These are phyloP conservation scores for Nephotettix cincticeps DNA, from an alignment of 1,140 invertebrate species.

Conservation along the genomic window DNA sequence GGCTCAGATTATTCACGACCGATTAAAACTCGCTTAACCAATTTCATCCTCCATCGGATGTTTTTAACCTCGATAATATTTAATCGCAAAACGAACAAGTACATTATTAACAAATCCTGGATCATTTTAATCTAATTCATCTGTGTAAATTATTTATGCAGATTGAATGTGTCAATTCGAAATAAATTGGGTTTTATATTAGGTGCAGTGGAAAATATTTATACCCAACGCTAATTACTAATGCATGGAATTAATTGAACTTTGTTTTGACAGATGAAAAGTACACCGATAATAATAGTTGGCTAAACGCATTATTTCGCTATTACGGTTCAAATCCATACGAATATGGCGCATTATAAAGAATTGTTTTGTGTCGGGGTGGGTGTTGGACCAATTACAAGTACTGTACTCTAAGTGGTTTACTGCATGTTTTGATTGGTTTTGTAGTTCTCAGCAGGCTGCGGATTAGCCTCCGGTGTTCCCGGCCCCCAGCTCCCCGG, in stretches of 20 bases:
- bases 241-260: slow-evolving; percentile 12
- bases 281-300: not conserved
- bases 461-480: not conserved
- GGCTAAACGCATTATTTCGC: not conserved
- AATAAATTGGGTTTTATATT: slow-evolving; percentile 11
- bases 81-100: not conserved
- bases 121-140: slow-evolving; percentile 13
- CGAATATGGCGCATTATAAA: too few species aligned
- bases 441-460: not conserved
- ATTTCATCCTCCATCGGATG: too few species aligned
- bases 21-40: too few species aligned
- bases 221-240: not conserved
- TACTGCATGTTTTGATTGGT: slow-evolving; percentile 1
- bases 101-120: not conserved
- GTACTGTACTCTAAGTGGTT: slow-evolving; percentile 11
- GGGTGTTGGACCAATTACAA: not conserved
- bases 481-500: not conserved
- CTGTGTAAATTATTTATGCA: slow-evolving; percentile 7
- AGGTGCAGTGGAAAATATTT: not conserved
- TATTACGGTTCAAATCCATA: too few species aligned
- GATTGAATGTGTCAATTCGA: slow-evolving; percentile 2
- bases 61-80: too few species aligned
- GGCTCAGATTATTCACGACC: too few species aligned
- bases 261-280: slow-evolving; percentile 7
- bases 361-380: not conserved